Conservation (phyloP, 1,140 invertebrate species). For the Drosophila baimaii region DNA sequence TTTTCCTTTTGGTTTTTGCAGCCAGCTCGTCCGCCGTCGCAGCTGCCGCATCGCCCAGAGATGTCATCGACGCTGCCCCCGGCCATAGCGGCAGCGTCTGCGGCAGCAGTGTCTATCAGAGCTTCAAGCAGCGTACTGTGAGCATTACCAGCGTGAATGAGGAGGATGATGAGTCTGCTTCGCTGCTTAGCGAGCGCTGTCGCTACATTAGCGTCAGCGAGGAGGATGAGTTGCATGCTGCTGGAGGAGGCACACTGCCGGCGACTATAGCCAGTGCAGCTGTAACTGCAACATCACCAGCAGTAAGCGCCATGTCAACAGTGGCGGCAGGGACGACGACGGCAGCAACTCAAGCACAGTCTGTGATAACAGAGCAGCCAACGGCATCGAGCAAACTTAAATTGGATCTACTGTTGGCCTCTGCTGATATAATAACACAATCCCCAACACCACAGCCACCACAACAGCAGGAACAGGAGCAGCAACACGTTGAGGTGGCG, state of each 20-base stretch:
- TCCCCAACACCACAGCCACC: slow-evolving; percentile 59
- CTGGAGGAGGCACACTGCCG: slow-evolving; percentile 18
- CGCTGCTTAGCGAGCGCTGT: slow-evolving; percentile 73
- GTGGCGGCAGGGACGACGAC: slow-evolving; percentile 1
- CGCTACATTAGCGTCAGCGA: slow-evolving; percentile 80
- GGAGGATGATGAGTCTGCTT: slow-evolving; percentile 76
- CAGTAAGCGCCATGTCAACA: slow-evolving; percentile 16
- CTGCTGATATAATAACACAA: slow-evolving; percentile 76
- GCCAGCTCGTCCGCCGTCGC: slow-evolving; percentile 31
- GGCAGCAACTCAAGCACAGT: slow-evolving; percentile 75
- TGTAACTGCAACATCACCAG: slow-evolving; percentile 13
- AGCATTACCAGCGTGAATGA: slow-evolving; percentile 80
- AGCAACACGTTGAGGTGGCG: slow-evolving; percentile 18
- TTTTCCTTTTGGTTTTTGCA: slow-evolving; percentile 5
- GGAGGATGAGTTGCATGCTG: slow-evolving; percentile 74
- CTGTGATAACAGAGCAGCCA: slow-evolving; percentile 84
- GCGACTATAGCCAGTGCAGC: slow-evolving; percentile 19
- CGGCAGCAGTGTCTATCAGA: slow-evolving; percentile 59
- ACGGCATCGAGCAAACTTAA: slow-evolving; percentile 80
- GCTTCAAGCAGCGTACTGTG: slow-evolving; percentile 75
- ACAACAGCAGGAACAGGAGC: slow-evolving; percentile 28
- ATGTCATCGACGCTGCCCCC: slow-evolving; percentile 49
- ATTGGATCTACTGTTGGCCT: slow-evolving; percentile 80
- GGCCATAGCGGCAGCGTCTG: slow-evolving; percentile 13
- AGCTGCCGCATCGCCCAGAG: slow-evolving; percentile 26